These are phyloP conservation scores for Miniopterus natalensis DNA, from an alignment of 2,113 vertebrate species.

Conservation along the genomic window DNA sequence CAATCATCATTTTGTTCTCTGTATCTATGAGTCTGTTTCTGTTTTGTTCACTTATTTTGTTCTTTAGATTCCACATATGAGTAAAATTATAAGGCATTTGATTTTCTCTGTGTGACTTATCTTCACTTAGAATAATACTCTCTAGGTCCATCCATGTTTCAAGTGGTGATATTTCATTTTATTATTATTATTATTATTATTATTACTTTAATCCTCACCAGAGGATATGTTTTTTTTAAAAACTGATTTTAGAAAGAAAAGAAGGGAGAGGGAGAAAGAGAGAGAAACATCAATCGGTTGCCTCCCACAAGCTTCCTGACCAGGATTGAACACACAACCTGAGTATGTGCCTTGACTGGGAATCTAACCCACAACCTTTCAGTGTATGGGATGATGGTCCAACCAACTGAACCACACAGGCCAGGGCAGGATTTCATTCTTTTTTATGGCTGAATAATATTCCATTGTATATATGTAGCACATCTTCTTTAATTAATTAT, in stretches of 20 bases:
- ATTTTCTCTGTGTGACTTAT: not conserved
- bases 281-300: not conserved
- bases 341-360: not conserved
- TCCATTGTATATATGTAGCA: not conserved
- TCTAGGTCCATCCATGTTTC: not conserved
- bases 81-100: not conserved
- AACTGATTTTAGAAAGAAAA: not conserved
- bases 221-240: not conserved
- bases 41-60: not conserved
- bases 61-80: not conserved
- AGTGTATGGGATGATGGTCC: not conserved
- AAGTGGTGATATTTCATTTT: not conserved
- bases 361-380: not conserved
- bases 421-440: not conserved
- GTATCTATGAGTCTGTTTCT: not conserved
- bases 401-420: not conserved
- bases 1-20: not conserved
- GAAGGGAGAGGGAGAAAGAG: not conserved
- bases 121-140: not conserved
- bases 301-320: not conserved
- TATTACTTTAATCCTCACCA: not conserved
- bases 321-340: not conserved
- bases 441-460: not conserved
- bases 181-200: not conserved
- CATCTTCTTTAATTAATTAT: not conserved